Percentiles rank a stretch among this genome's conserved stretches.
Evolutionary conservation across 2,888 invertebrate species (phyloP).

Genomic region (Orthonychiurus folsomi): DNA sequence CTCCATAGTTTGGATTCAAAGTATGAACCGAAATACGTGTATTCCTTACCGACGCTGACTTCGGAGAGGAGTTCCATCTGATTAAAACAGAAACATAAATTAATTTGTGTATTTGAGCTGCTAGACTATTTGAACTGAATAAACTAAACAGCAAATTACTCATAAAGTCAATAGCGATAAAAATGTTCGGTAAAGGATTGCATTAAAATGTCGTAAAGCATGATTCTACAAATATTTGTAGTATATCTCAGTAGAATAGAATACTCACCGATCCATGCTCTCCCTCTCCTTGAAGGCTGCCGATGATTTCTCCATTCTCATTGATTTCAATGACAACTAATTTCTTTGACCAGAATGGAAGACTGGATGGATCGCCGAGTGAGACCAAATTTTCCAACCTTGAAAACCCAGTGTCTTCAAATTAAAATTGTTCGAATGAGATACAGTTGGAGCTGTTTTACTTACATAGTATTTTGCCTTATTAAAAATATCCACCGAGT

Average conservation of each 20-base stretch:
- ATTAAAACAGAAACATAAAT: too few relatives aligned
- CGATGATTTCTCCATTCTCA: slow-evolving; percentile 62
- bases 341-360: slow-evolving; percentile 41
- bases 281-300: slow-evolving; percentile 56
- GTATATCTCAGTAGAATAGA: background rate
- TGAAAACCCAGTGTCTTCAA: background rate
- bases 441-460: too few relatives aligned
- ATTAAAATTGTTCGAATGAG: too few relatives aligned
- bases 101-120: too few relatives aligned
- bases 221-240: background rate
- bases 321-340: slow-evolving; percentile 58
- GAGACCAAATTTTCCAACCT: background rate
- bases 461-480: slow-evolving; percentile 3
- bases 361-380: background rate
- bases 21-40: slow-evolving; percentile 29
- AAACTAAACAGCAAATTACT: too few relatives aligned
- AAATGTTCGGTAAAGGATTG: too few relatives aligned
- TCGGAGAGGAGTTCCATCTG: slow-evolving; percentile 28
- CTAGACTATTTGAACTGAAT: too few relatives aligned
- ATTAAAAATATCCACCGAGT: background rate
- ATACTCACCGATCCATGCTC: too few relatives aligned
- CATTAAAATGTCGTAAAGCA: too few relatives aligned
- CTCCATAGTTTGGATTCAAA: slow-evolving; percentile 28
- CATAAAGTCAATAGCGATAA: too few relatives aligned
- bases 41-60: slow-evolving; percentile 23